Evolutionary conservation across 30 jellyfish, hydroid and myxozoan genomes (phyloP).

Genomic region (Hydractinia symbiolongicarpus): DNA sequence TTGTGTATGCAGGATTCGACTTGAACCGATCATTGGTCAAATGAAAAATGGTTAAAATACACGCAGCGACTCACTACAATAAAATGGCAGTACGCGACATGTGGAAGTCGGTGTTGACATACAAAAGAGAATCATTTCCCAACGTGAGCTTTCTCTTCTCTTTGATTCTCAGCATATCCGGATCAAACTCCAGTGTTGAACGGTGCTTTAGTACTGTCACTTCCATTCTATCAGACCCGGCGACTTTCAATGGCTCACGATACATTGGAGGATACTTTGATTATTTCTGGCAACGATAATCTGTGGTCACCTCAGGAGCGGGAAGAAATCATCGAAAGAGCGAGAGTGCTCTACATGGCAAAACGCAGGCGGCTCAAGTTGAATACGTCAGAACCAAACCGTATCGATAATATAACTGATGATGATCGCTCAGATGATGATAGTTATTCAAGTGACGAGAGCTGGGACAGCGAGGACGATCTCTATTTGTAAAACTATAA

Average conservation of each 20-base stretch:
- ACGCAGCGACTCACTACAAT: slow-evolving; percentile 17
- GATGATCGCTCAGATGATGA: background rate
- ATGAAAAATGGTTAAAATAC: slow-evolving; percentile 25
- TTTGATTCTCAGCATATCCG: slow-evolving; percentile 5
- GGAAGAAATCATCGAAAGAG: slow-evolving; percentile 3
- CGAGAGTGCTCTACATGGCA: slow-evolving; percentile 1
- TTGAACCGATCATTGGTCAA: slow-evolving; percentile 12
- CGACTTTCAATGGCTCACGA: slow-evolving; percentile 13
- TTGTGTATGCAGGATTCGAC: slow-evolving; percentile 25
- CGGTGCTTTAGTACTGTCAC: slow-evolving; percentile 51
- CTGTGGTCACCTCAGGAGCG: slow-evolving; percentile 26
- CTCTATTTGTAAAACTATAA: background rate
- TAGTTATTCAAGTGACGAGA: background rate
- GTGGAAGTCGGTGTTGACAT: slow-evolving; percentile 1
- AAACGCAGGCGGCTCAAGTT: slow-evolving; percentile 4
- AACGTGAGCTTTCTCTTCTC: slow-evolving; percentile 1
- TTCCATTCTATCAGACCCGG: slow-evolving; percentile 42
- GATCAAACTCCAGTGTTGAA: slow-evolving; percentile 32
- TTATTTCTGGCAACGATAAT: slow-evolving; percentile 29
- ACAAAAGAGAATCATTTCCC: slow-evolving; percentile 9
- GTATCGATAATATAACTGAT: background rate
- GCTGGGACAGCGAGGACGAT: slow-evolving; percentile 18
- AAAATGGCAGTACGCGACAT: slow-evolving; percentile 11
- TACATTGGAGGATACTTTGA: slow-evolving; percentile 1
- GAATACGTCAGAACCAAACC: background rate